phyloP scores from a whole-genome alignment of 2,113 vertebrate species.

The Gracilinanus agilis region DNA sequence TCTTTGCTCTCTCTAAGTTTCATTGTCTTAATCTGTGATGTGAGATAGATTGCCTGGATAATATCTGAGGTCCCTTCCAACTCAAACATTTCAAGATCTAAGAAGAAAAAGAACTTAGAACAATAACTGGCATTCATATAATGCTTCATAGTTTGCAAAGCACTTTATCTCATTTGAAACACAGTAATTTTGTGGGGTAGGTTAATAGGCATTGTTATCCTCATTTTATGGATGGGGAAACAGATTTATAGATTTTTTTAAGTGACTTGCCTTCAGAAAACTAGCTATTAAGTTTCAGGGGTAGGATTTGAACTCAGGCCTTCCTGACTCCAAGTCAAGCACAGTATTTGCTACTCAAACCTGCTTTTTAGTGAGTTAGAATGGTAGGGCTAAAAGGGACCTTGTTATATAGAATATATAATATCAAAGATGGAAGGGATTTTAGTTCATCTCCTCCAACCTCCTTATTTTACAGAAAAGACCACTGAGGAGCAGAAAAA shows the following conservation, averaged over 20 bases:
- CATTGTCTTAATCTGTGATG: not conserved
- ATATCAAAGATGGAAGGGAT: not conserved
- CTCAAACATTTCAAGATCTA: not conserved
- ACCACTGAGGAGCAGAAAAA: not conserved
- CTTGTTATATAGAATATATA: not conserved
- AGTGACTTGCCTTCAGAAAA: not conserved
- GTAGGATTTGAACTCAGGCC: not conserved
- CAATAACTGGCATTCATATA: not conserved
- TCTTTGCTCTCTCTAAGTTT: not conserved
- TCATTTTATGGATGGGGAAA: not conserved
- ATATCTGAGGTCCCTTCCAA: not conserved
- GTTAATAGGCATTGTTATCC: not conserved
- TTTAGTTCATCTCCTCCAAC: not conserved
- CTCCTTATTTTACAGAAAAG: not conserved
- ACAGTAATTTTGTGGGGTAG: not conserved
- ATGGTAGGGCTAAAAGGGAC: not conserved
- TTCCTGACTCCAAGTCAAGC: not conserved
- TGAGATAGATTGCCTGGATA: not conserved
- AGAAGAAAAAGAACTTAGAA: not conserved
- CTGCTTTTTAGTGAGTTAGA: not conserved
- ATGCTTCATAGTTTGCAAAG: not conserved
- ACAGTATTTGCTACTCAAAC: not conserved
- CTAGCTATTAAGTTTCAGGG: not conserved
- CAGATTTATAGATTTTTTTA: not conserved
- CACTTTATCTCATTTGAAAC: not conserved